phyloP scores from a whole-genome alignment of 2,113 vertebrate genomes.

The Morone saxatilis region DNA sequence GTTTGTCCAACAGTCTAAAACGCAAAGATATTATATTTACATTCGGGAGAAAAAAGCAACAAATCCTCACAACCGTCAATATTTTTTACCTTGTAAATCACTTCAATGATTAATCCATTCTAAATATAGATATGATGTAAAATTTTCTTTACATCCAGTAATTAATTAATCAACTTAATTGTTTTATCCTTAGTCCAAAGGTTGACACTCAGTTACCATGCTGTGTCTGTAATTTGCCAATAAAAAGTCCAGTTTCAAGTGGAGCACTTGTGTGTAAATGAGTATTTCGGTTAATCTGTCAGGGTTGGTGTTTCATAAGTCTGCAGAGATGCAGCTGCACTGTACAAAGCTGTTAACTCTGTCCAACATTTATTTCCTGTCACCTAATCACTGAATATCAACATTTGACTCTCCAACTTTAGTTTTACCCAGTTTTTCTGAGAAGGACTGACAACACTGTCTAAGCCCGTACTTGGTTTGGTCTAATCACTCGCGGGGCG shows the following conservation, averaged over 20 bases:
- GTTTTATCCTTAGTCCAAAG: conserved; percentile 2
- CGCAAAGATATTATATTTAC: background rate
- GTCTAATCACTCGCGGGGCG: conserved; percentile 42
- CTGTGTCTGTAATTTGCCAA: background rate
- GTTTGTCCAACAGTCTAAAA: background rate
- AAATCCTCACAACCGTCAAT: background rate
- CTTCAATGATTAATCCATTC: background rate
- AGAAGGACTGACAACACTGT: conserved; percentile 12
- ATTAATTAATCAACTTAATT: background rate
- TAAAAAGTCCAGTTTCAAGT: background rate
- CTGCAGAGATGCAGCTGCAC: conserved; percentile 37
- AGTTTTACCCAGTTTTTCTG: background rate
- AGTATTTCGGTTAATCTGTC: conserved; percentile 37
- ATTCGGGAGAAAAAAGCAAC: background rate
- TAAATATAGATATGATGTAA: background rate
- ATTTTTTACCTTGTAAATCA: too few relatives aligned
- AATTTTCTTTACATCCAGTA: background rate
- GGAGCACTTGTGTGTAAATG: background rate
- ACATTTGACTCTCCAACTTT: background rate
- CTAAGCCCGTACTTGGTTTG: conserved; percentile 24
- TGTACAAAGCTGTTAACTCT: conserved; percentile 40
- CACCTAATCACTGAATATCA: conserved; percentile 28
- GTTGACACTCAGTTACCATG: background rate
- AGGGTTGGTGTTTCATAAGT: background rate
- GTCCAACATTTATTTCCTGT: conserved; percentile 38